Evolutionary conservation across 2,797 vertebrate species (phyloP).

Genomic region (Danio kyathit): DNA sequence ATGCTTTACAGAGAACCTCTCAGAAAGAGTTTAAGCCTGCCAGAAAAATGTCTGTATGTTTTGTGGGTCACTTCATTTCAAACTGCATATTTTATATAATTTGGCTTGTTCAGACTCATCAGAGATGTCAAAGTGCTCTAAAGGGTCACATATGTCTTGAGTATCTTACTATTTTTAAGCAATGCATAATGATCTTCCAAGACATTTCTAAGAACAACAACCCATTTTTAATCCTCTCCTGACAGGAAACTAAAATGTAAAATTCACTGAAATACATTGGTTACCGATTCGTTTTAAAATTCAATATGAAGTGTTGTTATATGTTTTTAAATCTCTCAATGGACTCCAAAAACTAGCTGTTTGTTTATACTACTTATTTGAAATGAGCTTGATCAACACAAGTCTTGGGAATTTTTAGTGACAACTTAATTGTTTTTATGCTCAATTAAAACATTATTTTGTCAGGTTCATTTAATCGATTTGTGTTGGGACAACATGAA

Average conservation of each 20-base stretch:
- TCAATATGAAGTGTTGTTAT: no score
- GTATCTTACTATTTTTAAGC: conserved; percentile 4
- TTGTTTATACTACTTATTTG: no score
- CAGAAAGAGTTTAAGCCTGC: conserved; percentile 4
- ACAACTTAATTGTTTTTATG: no score
- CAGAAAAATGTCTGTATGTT: conserved; percentile 22
- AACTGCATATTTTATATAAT: conserved; percentile 12
- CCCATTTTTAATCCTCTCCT: background rate
- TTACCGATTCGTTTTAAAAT: no score
- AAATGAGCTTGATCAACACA: no score
- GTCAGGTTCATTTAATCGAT: no score
- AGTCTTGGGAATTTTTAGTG: no score
- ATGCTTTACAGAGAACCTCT: background rate
- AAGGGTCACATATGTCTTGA: background rate
- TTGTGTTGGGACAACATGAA: no score
- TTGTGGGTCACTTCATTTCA: conserved; percentile 29
- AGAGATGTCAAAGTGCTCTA: background rate
- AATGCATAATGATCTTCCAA: background rate
- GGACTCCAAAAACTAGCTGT: no score
- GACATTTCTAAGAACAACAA: conserved; percentile 24
- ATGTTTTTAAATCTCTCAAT: no score
- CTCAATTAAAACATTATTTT: no score
- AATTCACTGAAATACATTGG: no score
- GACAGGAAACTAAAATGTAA: background rate
- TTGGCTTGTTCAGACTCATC: conserved; percentile 54